Evolutionary conservation across 2,113 vertebrate genomes (phyloP), one percentile per base, ranked within the genome.

Genomic region (Leucosticte australis): DNA sequence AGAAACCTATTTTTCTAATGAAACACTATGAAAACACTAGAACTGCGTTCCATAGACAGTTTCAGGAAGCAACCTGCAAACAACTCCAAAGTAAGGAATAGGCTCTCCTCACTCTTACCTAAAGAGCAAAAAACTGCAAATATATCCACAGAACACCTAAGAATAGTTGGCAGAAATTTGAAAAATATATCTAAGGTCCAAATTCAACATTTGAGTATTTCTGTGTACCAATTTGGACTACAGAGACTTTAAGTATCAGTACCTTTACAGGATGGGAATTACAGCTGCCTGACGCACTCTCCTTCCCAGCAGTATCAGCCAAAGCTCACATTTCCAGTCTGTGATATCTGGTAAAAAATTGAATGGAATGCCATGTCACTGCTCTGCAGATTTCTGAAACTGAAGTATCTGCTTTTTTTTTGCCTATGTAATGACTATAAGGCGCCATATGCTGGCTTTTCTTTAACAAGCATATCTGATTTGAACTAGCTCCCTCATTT

Each of bases 341-440:
- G 91, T 97, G 94, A 97, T 89, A 97, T 96, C 94, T 97, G 95
- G 95, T 95, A 92, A 97, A 97, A 96, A 96, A 97, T 96, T 96
- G 96, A 96, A 96, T 95, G 96, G 96, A 96, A 96, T 2, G 96
- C 90, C 96, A 96, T 53, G 94, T 96, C 95, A 96, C 96, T 93
- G 82, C 95, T 96, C 96, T 96, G 96, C 80, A 83, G 90, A 88
- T 90, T 92, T 92, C 94, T 89, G 83, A 75, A 83, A 68, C 90
- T 93, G 56, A 86, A 86, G 64, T 78, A 86, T 44, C 91, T 87
- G 87, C 62, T 79, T 56, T 79, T 64, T 52, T 83, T 68, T 73
- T 60, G 46, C 37, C 83, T 94, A 59, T 6, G n/a, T 15, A 74
- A 59, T 59, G 75, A 71, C 62, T 92, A 7, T 9, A 78, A 78